A percentile compares a stretch with the other conserved stretches of the same genome.
phyloP scores from a whole-genome alignment of 2,888 invertebrate genomes.

The Margaritifera margaritifera region DNA sequence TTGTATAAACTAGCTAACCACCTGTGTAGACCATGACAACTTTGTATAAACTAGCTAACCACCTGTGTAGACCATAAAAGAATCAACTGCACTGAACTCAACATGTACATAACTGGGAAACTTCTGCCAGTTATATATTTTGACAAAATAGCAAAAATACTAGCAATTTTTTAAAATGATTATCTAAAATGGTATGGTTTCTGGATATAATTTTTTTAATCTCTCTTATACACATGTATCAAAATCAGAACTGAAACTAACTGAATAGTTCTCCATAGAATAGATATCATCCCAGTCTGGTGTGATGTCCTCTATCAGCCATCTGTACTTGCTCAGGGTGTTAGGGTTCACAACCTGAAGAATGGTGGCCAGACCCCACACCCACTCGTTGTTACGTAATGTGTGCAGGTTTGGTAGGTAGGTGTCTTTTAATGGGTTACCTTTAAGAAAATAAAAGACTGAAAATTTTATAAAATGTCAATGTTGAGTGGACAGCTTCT shows the following conservation, averaged over 20 bases:
- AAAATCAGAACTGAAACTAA: constrained; percentile 25
- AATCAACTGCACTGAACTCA: too few species aligned
- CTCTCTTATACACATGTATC: neutral
- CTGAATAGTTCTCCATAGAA: constrained; percentile 54
- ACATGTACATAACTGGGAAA: too few species aligned
- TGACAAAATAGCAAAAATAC: too few species aligned
- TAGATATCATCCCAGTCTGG: constrained; percentile 51
- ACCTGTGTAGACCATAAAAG: too few species aligned
- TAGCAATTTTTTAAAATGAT: too few species aligned
- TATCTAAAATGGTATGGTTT: neutral
- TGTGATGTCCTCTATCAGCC: constrained; percentile 60
- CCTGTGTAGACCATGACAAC: too few species aligned
- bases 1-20: too few species aligned
- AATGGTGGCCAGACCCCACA: constrained; percentile 61
- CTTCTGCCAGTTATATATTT: too few species aligned
- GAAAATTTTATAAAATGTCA: too few species aligned
- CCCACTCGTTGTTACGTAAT: constrained; percentile 40
- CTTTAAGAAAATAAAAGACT: constrained; percentile 23
- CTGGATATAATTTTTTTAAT: neutral
- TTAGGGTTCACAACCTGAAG: constrained; percentile 49
- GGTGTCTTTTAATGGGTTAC: constrained; percentile 48
- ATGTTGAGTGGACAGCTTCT: too few species aligned
- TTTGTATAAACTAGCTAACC: too few species aligned
- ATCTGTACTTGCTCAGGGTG: constrained; percentile 52
- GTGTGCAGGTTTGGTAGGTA: constrained; percentile 52